Evolutionary conservation across 2,113 vertebrate genomes (phyloP).

Genomic region (Chamaetylas fuelleborni): DNA sequence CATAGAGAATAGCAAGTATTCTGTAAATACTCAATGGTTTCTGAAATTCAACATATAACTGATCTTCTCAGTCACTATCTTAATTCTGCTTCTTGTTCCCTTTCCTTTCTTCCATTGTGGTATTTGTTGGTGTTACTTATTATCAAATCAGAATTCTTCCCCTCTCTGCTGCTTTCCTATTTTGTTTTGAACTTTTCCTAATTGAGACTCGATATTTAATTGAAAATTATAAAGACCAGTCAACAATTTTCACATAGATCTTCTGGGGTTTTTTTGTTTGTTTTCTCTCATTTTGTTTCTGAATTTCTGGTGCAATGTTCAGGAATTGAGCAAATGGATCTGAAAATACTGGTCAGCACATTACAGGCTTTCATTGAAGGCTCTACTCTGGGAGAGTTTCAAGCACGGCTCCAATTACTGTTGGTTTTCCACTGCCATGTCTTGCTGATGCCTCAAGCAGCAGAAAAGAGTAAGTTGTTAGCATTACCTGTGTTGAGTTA

Average conservation of each 20-base stretch:
- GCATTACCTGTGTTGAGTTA: background rate
- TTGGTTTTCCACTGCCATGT: conserved; percentile 95
- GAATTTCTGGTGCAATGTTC: conserved; percentile 2
- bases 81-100: background rate
- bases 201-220: background rate
- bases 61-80: rapidly evolving
- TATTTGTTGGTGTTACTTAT: background rate
- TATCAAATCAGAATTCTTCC: background rate
- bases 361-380: conserved; percentile 93
- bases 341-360: conserved; percentile 79
- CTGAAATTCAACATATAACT: background rate
- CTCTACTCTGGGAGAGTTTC: conserved; percentile 88
- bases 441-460: conserved; percentile 79
- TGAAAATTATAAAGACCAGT: background rate
- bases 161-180: background rate
- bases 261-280: background rate
- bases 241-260: background rate
- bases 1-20: background rate
- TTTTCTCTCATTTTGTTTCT: background rate
- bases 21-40: background rate
- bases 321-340: conserved; percentile 62
- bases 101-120: background rate
- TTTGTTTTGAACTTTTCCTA: background rate
- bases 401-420: conserved; percentile 81
- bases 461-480: conserved; percentile 80